Percentiles rank a stretch among this genome's conserved stretches.
Evolutionary conservation across 1,140 invertebrate genomes (phyloP).

Genomic region (Gyrodactylus bullatarudis): DNA sequence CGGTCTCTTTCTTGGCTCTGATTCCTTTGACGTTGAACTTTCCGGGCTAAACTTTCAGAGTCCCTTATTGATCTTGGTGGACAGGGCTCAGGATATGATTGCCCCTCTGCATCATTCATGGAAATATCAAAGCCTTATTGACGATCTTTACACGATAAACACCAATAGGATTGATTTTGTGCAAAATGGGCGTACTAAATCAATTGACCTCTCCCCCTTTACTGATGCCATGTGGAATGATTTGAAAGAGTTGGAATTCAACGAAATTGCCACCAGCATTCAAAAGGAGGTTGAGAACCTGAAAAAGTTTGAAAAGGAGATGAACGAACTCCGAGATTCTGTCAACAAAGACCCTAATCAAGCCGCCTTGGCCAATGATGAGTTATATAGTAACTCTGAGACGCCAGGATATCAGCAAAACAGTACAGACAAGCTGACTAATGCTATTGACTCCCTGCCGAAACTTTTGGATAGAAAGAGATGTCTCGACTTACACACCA

Average conservation of each 20-base stretch:
- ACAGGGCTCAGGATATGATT: conserved; percentile 75
- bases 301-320: not conserved
- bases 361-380: not conserved
- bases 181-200: not conserved
- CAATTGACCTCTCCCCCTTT: not conserved
- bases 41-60: conserved; percentile 42
- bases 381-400: not conserved
- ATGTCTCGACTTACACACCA: not conserved
- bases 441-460: not conserved
- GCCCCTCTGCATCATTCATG: conserved; percentile 92
- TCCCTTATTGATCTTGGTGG: conserved; percentile 58
- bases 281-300: not conserved
- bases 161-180: not conserved
- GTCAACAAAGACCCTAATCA: not conserved
- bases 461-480: not conserved
- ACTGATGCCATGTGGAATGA: not conserved
- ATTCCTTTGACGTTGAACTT: conserved; percentile 30
- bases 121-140: conserved; percentile 84
- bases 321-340: not conserved
- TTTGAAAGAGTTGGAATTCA: not conserved
- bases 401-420: too few relatives aligned
- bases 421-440: not conserved
- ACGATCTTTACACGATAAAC: conserved; percentile 33
- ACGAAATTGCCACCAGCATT: not conserved
- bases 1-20: conserved; percentile 59